Percentiles rank a stretch among this genome's conserved stretches.
Conservation (phyloP, 2,797 vertebrate genomes). For the Denticeps clupeoides region DNA sequence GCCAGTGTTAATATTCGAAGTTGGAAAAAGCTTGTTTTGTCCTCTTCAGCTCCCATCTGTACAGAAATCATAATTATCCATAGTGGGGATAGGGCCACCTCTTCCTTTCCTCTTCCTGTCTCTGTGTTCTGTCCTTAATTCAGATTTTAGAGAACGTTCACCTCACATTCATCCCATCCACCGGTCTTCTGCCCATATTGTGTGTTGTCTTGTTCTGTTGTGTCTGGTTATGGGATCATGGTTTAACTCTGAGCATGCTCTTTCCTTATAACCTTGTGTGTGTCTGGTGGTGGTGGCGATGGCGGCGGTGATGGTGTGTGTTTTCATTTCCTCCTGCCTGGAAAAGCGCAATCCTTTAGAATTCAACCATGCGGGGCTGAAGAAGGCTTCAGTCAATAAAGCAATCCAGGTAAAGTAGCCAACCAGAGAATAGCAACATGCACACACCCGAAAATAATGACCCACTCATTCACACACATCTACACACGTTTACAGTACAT, state of each 20-base stretch:
- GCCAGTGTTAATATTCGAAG: too few relatives aligned
- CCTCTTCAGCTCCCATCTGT: too few relatives aligned
- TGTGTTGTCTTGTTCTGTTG: conserved; percentile 24
- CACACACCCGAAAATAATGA: conserved; percentile 23
- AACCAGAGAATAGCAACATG: conserved; percentile 24
- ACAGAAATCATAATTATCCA: too few relatives aligned
- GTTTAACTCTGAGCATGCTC: conserved; percentile 67
- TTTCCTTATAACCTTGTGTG: conserved; percentile 64
- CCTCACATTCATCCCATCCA: too few relatives aligned
- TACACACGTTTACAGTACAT: neutral
- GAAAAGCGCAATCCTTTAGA: conserved; percentile 92
- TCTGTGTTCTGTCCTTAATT: too few relatives aligned
- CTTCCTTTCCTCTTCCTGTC: too few relatives aligned
- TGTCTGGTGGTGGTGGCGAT: conserved; percentile 22
- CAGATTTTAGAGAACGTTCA: too few relatives aligned
- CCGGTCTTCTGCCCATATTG: too few relatives aligned
- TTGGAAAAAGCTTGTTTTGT: too few relatives aligned
- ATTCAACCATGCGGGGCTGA: conserved; percentile 81
- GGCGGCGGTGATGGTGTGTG: conserved; percentile 18
- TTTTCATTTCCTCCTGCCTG: conserved; percentile 67
- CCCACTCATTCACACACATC: neutral
- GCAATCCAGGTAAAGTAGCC: conserved; percentile 81
- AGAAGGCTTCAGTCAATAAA: conserved; percentile 83
- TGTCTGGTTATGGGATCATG: conserved; percentile 26
- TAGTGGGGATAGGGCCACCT: too few relatives aligned